Conservation (phyloP, 2,113 vertebrate genomes). For the Paedocypris sp. region DNA sequence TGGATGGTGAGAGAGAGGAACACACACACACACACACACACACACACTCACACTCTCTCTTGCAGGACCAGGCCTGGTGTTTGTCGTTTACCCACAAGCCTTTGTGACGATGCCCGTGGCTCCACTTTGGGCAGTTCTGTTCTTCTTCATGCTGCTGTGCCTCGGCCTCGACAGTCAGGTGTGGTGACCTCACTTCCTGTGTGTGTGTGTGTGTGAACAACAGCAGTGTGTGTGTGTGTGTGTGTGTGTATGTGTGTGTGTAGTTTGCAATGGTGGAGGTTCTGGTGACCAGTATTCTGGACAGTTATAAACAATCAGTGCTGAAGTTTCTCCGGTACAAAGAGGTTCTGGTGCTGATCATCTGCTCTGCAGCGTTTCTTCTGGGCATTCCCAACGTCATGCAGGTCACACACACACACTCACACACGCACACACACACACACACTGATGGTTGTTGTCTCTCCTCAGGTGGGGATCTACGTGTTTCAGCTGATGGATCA, state of each 20-base stretch:
- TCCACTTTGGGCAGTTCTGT: conserved; percentile 61
- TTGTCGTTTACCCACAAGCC: conserved; percentile 65
- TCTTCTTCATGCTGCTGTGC: conserved; percentile 66
- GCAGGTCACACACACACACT: conserved; percentile 47
- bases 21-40: no score
- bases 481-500: conserved; percentile 69
- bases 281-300: conserved; percentile 63
- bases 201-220: conserved; percentile 48
- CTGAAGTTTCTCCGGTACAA: conserved; percentile 48
- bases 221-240: conserved; percentile 47
- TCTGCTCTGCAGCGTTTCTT: conserved; percentile 46
- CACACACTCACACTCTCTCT: no score
- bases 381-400: conserved; percentile 61
- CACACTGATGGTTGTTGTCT: background rate
- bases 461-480: conserved; percentile 57
- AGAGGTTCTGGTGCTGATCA: conserved; percentile 54
- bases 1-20: conserved; percentile 64
- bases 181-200: background rate
- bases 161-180: conserved; percentile 67
- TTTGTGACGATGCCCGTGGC: conserved; percentile 61
- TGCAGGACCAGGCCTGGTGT: conserved; percentile 62
- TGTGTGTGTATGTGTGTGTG: background rate
- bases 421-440: no score
- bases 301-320: conserved; percentile 41
- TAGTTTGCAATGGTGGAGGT: conserved; percentile 71